Conservation (phyloP, 2,888 invertebrate genomes). For the Ormyrus nitidulus region DNA sequence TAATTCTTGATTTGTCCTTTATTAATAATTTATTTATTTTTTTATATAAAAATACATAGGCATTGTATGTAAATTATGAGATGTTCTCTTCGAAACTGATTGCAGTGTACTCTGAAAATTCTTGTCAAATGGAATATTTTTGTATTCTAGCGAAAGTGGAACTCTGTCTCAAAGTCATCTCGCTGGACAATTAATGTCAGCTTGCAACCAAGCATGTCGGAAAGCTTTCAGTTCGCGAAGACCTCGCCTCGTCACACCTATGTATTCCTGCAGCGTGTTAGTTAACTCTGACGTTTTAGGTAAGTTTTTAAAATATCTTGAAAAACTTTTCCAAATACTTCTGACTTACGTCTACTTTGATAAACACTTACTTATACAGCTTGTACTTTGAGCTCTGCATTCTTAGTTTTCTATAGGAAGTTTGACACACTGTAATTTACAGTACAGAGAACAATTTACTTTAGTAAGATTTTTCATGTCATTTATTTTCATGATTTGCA, state of each 20-base stretch:
- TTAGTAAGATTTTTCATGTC: constrained; percentile 20
- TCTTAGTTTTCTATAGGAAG: too few species aligned
- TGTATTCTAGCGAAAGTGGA: constrained; percentile 42
- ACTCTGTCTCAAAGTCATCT: constrained; percentile 75
- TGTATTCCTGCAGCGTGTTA: constrained; percentile 90
- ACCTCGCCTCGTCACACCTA: constrained; percentile 94
- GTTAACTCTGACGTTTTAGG: constrained; percentile 92
- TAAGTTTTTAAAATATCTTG: constrained; percentile 76
- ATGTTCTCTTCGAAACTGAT: too few species aligned
- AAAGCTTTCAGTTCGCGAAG: constrained; percentile 92
- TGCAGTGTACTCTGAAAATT: too few species aligned
- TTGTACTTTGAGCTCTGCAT: background rate
- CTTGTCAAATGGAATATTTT: background rate
- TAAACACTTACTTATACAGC: constrained; percentile 1
- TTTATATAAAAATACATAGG: too few species aligned
- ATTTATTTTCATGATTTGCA: constrained; percentile 57
- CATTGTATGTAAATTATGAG: too few species aligned
- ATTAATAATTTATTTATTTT: too few species aligned
- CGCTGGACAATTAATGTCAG: constrained; percentile 93
- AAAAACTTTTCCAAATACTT: background rate
- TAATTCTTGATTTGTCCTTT: too few species aligned
- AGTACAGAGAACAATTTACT: too few species aligned
- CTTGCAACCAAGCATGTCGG: constrained; percentile 91
- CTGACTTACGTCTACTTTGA: background rate
- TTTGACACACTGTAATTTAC: too few species aligned